Conservation (phyloP, 2,113 vertebrate species). For the Pomatostomus ruficeps region DNA sequence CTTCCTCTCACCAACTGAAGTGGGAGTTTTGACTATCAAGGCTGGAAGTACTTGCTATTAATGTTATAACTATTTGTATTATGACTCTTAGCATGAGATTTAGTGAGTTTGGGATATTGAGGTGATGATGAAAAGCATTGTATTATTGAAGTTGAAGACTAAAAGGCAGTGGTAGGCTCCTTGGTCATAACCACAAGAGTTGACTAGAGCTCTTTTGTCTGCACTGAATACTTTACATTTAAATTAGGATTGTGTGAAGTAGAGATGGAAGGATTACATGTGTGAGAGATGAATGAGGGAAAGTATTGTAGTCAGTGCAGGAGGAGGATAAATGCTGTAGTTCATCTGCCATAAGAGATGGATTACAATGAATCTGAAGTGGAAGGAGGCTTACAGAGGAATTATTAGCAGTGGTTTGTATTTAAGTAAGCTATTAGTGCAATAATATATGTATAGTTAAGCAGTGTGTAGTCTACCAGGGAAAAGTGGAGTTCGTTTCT, state of each 20-base stretch:
- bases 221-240: slow-evolving; percentile 58
- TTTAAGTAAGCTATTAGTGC: slow-evolving; percentile 57
- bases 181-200: slow-evolving; percentile 12
- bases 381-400: slow-evolving; percentile 52
- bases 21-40: not conserved
- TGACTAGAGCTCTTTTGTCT: slow-evolving; percentile 40
- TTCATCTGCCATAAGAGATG: slow-evolving; percentile 57
- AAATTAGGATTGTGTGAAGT: slow-evolving; percentile 63
- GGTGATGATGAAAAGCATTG: not conserved
- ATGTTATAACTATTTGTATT: slow-evolving; percentile 2
- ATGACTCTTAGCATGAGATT: not conserved
- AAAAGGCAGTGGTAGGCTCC: slow-evolving; percentile 5
- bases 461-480: not conserved
- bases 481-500: slow-evolving; percentile 22
- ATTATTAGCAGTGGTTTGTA: slow-evolving; percentile 57
- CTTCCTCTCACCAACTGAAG: not conserved
- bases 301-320: slow-evolving; percentile 37
- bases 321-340: slow-evolving; percentile 49
- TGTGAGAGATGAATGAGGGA: slow-evolving; percentile 57
- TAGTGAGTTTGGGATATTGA: slow-evolving; percentile 6
- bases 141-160: slow-evolving; percentile 14
- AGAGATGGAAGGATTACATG: slow-evolving; percentile 64
- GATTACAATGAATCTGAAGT: slow-evolving; percentile 58
- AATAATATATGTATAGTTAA: not conserved
- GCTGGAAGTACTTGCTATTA: not conserved